Evolutionary conservation across 2,888 invertebrate species (phyloP).

Genomic region (Drosophila koepferae): DNA sequence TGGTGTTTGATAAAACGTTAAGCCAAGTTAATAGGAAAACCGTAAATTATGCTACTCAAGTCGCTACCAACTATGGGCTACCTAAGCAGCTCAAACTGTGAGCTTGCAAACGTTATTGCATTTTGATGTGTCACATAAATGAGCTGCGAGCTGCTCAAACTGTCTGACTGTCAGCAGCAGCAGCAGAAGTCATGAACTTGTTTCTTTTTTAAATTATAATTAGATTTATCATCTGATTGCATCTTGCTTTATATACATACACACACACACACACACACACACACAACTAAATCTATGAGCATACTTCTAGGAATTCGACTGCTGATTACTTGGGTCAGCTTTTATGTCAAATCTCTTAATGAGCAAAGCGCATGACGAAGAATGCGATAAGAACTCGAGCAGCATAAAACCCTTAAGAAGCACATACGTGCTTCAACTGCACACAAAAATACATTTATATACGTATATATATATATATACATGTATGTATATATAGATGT

Average conservation of each 20-base stretch:
- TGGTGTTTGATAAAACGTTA: constrained; percentile 51
- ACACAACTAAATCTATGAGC: constrained; percentile 3
- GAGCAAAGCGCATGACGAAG: constrained; percentile 28
- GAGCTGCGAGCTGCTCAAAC: constrained; percentile 24
- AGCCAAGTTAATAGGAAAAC: constrained; percentile 42
- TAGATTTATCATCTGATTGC: constrained; percentile 3
- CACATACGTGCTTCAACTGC: constrained; percentile 20
- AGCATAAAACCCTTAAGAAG: constrained; percentile 29
- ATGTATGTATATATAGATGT: not conserved
- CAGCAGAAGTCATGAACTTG: not conserved
- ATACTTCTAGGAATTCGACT: constrained; percentile 27
- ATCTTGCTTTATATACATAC: not conserved
- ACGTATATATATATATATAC: not conserved
- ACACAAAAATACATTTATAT: not conserved
- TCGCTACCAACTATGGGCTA: constrained; percentile 35
- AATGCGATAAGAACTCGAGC: constrained; percentile 37
- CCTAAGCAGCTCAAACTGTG: constrained; percentile 26
- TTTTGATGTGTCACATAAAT: not conserved
- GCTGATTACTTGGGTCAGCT: constrained; percentile 33
- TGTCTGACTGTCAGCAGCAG: constrained; percentile 11
- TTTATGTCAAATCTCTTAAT: constrained; percentile 43
- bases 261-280: no score
- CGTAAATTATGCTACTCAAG: constrained; percentile 43
- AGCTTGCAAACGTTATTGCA: not conserved
- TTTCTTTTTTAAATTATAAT: not conserved